phyloP scores from a whole-genome alignment of 1,140 invertebrate genomes.

The Zaprionus camerounensis region DNA sequence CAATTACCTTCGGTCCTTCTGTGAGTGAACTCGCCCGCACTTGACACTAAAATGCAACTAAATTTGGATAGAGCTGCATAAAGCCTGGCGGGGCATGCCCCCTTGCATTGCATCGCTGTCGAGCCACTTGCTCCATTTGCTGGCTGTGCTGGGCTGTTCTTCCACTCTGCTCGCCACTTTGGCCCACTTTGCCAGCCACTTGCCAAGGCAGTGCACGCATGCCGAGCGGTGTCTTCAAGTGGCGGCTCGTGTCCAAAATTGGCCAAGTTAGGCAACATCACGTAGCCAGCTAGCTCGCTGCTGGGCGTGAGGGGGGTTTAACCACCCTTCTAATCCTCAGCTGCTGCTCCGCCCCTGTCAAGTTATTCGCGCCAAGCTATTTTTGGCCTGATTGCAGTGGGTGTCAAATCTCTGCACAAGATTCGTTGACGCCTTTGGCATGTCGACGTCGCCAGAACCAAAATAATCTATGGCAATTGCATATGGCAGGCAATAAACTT shows the following conservation, averaged over 20 bases:
- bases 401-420: slow-evolving; percentile 49
- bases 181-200: slow-evolving; percentile 33
- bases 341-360: not conserved
- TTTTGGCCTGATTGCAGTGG: slow-evolving; percentile 45
- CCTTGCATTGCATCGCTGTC: not conserved
- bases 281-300: slow-evolving; percentile 44
- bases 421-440: slow-evolving; percentile 61
- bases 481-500: slow-evolving; percentile 80
- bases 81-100: not conserved
- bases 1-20: slow-evolving; percentile 25
- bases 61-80: slow-evolving; percentile 36
- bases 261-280: slow-evolving; percentile 71
- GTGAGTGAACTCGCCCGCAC: slow-evolving; percentile 19
- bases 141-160: slow-evolving; percentile 1
- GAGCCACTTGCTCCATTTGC: slow-evolving; percentile 26
- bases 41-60: slow-evolving; percentile 46
- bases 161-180: not conserved
- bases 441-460: slow-evolving; percentile 50
- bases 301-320: not conserved
- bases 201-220: slow-evolving; percentile 24
- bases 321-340: not conserved
- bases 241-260: slow-evolving; percentile 62
- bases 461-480: slow-evolving; percentile 79
- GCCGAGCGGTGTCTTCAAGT: slow-evolving; percentile 32
- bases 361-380: slow-evolving; percentile 18